These are phyloP conservation scores for Synanthedon andrenaeformis DNA, from an alignment of 2,888 invertebrate species.

Conservation along the genomic window DNA sequence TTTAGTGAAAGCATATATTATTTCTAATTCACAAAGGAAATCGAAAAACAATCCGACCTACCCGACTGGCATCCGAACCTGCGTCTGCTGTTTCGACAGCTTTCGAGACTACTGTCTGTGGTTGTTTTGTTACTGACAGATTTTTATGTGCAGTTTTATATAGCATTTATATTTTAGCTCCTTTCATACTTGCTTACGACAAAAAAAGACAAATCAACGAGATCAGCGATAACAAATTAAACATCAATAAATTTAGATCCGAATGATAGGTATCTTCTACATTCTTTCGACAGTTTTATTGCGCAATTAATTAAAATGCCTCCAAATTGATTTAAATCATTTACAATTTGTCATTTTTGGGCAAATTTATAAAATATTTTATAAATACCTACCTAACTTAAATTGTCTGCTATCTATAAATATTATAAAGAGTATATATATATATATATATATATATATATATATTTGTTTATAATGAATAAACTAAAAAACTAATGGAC, in stretches of 20 bases:
- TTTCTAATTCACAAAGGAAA: too few relatives aligned
- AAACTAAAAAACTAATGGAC: too few relatives aligned
- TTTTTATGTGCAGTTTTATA: not conserved
- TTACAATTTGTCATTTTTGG: not conserved
- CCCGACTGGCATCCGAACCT: too few relatives aligned
- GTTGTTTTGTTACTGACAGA: not conserved
- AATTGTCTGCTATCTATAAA: not conserved
- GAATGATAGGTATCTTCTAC: not conserved
- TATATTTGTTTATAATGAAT: too few relatives aligned
- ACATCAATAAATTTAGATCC: slow-evolving; percentile 12
- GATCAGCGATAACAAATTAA: slow-evolving; percentile 10
- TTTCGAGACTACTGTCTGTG: too few relatives aligned
- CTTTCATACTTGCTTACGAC: too few relatives aligned
- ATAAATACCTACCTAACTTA: not conserved
- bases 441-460: too few relatives aligned
- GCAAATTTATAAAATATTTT: slow-evolving; percentile 1
- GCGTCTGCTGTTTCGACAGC: too few relatives aligned
- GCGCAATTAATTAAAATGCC: slow-evolving; percentile 1
- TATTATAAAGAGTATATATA: not conserved
- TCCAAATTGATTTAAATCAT: not conserved
- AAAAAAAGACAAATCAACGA: not conserved
- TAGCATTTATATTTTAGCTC: not conserved
- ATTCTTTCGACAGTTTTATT: not conserved
- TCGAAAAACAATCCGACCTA: too few relatives aligned
- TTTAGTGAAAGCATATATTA: too few relatives aligned